Evolutionary conservation across 2,888 invertebrate genomes (phyloP), one percentile per base, ranked within the genome.

Genomic region (Entomobrya proxima): DNA sequence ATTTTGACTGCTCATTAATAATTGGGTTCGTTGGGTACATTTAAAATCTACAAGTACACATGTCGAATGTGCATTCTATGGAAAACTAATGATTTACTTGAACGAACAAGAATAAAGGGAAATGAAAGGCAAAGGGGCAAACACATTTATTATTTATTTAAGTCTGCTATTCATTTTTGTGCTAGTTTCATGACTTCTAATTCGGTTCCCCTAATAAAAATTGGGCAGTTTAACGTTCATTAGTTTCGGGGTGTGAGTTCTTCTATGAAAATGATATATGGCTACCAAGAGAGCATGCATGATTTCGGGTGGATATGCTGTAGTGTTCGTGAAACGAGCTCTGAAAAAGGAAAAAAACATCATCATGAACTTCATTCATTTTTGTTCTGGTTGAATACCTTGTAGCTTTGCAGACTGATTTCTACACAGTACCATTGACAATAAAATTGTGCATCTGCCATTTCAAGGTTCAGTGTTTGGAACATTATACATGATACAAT

Each of bases 181-280:
- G 55, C 21, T 24, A 55, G 55, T 24, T 24, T 55, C 27, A n/a
- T n/a, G 15, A 32, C n/a, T 32, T 35, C 55, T 11, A 55, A 76
- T 52, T 76, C 76, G 37, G 37, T 76, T 35, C 40, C 47, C 55
- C 37, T 52, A 76, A 76, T 55, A 76, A 50, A 77, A 67, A 79
- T 67, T 67, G 67, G 24, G n/a, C 78, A 64, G 61, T 61, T 77
- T 79, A 61, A 35, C 80, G 52, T 80, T 80, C 44, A 80, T 80
- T 80, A 69, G 69, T 80, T 69, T 72, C 80, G 55, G 80, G 79
- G 80, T 79, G 67, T 80, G 80, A 69, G 72, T 72, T 21, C 55
- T 21, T 2, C 21, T 18, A 79, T 55, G 27, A 47, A 50, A 44
- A 47, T 55, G 72, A 69, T 80, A 50, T 72, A 80, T 72, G 1